Percentiles rank a stretch among this genome's conserved stretches.
phyloP scores from a whole-genome alignment of 1,140 invertebrate species.

The Pentalonia nigronervosa region DNA sequence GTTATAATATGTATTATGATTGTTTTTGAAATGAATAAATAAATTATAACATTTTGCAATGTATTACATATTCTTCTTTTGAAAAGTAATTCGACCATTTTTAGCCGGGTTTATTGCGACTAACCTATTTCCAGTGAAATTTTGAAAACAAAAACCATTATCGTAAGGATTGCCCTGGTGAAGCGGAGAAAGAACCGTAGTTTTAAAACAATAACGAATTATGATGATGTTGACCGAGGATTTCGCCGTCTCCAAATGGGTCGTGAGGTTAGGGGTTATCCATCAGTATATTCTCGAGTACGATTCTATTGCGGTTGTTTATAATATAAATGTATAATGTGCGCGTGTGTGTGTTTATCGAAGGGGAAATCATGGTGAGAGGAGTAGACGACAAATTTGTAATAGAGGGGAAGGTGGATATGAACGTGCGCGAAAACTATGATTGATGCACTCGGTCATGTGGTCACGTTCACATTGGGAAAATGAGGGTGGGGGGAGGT shows the following conservation, averaged over 20 bases:
- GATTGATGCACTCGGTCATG: slow-evolving; percentile 54
- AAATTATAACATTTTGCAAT: neutral
- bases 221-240: neutral
- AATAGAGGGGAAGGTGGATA: neutral
- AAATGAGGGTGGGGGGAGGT: neutral
- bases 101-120: neutral
- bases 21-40: neutral
- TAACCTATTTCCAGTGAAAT: neutral
- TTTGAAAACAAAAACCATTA: neutral
- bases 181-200: neutral
- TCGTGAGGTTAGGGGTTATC: neutral
- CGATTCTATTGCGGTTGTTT: slow-evolving; percentile 1
- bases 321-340: neutral
- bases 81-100: neutral
- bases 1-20: neutral
- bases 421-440: slow-evolving; percentile 44
- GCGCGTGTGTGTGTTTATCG: neutral
- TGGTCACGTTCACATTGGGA: slow-evolving; percentile 45
- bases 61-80: neutral
- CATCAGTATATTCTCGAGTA: slow-evolving; percentile 38
- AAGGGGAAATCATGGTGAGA: neutral
- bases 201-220: slow-evolving; percentile 14
- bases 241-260: neutral
- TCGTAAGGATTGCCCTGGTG: neutral
- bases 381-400: neutral